Evolutionary conservation across 2,797 vertebrate genomes (phyloP), one percentile per base, ranked within the genome.

Genomic region (Characodon lateralis): DNA sequence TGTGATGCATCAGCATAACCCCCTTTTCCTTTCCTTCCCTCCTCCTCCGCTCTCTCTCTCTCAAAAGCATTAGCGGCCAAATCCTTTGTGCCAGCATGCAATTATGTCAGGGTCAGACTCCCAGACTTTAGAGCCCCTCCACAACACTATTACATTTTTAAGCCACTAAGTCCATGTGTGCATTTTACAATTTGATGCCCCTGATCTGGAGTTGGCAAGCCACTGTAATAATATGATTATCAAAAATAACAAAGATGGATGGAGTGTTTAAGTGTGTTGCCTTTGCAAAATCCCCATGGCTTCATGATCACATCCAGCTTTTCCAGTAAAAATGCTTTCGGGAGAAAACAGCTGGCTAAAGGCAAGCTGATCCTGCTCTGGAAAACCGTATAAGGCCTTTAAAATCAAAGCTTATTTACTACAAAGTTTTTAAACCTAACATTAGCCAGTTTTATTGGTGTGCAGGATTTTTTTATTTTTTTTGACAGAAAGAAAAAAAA

Each of bases 11-110:
- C 92, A 91, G 91, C 93, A 92, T 69, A 80, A 46, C 66, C 83
- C 78, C 85, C 72, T 75, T 58, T 73, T 80, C 79, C 72, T 58
- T 66, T 31, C 39, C 24, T 10, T n/a, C 39, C 5, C 26, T 13
- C 26, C 35, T 61, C 7, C 22, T 28, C 51, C 46, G 59, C 90
- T 78, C 87, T 88, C 85, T 85, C 87, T 74, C 58, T 59, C 46
- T 43, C 28, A 81, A 84, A 92, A 93, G 93, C 93, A 94, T 95
- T 95, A 95, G 89, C 77, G 87, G 87, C 89, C 89, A 95, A 94
- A 94, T 95, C 94, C 92, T 94, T 94, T 93, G 89, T 93, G 93
- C 93, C 93, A 93, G 92, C 93, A 92, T 91, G 93, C 94, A 94
- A 93, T 95, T 94, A 94, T 86, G 76, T 83, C 65, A 24, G 86